Conservation (phyloP, 2,888 invertebrate species). For the Eupithecia subumbrata region DNA sequence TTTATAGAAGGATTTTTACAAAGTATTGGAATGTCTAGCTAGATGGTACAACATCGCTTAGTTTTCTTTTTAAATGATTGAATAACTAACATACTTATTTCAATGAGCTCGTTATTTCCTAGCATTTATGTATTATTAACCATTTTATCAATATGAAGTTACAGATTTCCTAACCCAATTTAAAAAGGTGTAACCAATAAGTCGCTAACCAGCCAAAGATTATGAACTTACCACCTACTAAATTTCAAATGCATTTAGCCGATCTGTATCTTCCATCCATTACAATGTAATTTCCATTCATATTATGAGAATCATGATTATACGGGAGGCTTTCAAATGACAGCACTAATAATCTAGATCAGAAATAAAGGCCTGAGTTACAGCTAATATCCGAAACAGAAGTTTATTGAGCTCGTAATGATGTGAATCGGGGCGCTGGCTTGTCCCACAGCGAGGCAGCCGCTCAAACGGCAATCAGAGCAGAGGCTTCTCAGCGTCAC, state of each 20-base stretch:
- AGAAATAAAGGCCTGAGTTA: slow-evolving; percentile 5
- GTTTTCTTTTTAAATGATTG: background rate
- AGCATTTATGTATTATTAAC: too few species aligned
- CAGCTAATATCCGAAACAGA: slow-evolving; percentile 2
- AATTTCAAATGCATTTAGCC: background rate
- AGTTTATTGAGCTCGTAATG: slow-evolving; percentile 12
- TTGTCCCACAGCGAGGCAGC: slow-evolving; percentile 22
- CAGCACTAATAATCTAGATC: slow-evolving; percentile 2
- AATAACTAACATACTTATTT: too few species aligned
- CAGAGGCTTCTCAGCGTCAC: slow-evolving; percentile 12
- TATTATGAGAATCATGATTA: background rate
- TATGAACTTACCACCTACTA: background rate
- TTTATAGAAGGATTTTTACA: background rate
- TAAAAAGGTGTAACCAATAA: background rate
- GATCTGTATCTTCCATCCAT: background rate
- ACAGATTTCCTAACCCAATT: background rate
- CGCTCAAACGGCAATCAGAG: background rate
- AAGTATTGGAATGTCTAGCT: background rate
- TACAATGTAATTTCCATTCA: background rate
- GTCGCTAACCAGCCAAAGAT: background rate
- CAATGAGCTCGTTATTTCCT: too few species aligned
- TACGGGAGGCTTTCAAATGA: background rate
- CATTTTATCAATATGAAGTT: too few species aligned
- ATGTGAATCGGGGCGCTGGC: slow-evolving; percentile 31
- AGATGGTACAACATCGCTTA: background rate